Evolutionary conservation across 2,797 vertebrate species (phyloP).

Genomic region (Urocyon cinereoargenteus): DNA sequence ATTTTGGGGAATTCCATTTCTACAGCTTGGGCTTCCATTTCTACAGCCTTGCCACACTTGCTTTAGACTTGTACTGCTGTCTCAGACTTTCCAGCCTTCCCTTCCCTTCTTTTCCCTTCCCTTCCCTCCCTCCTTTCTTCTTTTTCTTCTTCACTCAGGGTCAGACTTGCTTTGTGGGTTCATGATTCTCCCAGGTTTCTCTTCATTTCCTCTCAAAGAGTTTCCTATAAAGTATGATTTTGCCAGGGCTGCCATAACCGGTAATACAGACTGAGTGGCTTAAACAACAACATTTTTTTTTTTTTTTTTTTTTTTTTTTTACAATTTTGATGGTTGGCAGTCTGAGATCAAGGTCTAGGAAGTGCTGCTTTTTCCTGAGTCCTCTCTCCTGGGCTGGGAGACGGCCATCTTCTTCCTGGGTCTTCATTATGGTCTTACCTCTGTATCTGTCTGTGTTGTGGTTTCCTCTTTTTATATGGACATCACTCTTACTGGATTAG

Average conservation of each 20-base stretch:
- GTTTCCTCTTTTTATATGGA: not conserved
- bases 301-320: constrained; percentile 20
- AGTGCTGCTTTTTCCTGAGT: not conserved
- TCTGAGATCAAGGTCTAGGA: not conserved
- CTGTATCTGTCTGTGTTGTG: not conserved
- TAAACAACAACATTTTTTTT: not conserved
- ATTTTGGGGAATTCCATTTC: not conserved
- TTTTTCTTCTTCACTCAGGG: not conserved
- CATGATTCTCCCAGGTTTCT: not conserved
- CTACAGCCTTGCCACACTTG: not conserved
- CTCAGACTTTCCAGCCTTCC: not conserved
- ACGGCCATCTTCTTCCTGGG: not conserved
- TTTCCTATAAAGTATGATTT: not conserved
- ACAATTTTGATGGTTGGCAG: not conserved
- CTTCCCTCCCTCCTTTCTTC: too few relatives aligned
- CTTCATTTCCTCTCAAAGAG: not conserved
- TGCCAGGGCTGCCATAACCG: not conserved
- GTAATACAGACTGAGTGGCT: not conserved
- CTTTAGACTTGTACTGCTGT: too few relatives aligned
- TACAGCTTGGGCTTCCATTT: too few relatives aligned
- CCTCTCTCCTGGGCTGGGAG: not conserved
- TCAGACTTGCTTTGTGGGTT: not conserved
- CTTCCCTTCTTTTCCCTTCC: not conserved
- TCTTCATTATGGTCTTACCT: not conserved
- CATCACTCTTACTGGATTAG: not conserved